phyloP scores from a whole-genome alignment of 2,113 vertebrate species.

The Anolis carolinensis region DNA sequence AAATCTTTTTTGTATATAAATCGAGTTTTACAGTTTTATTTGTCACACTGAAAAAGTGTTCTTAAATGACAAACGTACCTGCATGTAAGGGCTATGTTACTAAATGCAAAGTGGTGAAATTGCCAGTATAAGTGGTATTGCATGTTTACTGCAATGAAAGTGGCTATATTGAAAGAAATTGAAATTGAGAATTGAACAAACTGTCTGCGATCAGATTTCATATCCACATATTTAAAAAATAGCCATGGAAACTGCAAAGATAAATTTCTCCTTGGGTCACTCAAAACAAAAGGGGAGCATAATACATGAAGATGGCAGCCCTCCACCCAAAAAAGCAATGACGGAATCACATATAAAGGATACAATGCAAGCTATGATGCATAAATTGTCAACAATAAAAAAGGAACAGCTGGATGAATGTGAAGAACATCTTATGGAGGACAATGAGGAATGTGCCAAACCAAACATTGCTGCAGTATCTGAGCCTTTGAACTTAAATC shows the following conservation, averaged over 20 bases:
- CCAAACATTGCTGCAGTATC: constrained; percentile 70
- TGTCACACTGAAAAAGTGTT: constrained; percentile 14
- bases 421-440: constrained; percentile 75
- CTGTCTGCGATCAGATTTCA: constrained; percentile 34
- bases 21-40: constrained; percentile 15
- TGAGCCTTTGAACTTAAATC: constrained; percentile 91
- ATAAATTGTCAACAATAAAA: constrained; percentile 87
- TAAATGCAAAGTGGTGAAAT: constrained; percentile 7
- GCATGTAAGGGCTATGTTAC: neutral
- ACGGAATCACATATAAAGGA: constrained; percentile 86
- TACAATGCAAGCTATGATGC: constrained; percentile 76
- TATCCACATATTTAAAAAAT: constrained; percentile 56
- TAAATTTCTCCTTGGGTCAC: constrained; percentile 74
- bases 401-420: constrained; percentile 86
- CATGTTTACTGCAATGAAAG: constrained; percentile 38
- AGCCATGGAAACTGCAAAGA: constrained; percentile 87
- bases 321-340: constrained; percentile 90
- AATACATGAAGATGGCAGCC: constrained; percentile 83
- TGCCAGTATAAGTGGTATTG: constrained; percentile 50
- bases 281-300: constrained; percentile 79
- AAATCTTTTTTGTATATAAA: constrained; percentile 32
- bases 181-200: constrained; percentile 39
- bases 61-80: neutral
- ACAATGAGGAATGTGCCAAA: constrained; percentile 70
- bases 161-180: constrained; percentile 22